Evolutionary conservation across 1,140 invertebrate genomes (phyloP), one percentile per base, ranked within the genome.

Genomic region (Neotoxoptera formosana): DNA sequence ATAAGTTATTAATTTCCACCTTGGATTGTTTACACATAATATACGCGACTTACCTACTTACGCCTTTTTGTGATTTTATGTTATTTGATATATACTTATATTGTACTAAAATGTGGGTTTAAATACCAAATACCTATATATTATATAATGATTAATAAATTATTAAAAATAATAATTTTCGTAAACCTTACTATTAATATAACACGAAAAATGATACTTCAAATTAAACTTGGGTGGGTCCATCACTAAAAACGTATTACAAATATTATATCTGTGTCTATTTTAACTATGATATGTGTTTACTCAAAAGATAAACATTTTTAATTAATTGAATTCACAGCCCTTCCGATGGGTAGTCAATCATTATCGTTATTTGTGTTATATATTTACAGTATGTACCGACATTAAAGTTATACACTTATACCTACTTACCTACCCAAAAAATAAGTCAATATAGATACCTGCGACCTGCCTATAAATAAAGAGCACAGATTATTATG

Each of bases 1-100:
- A 76, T 76, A n/a, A 76, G n/a, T 76, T n/a, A 76, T 76, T 76
- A 76, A 76, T n/a, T 76, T 76, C 60, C 60, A 76, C 60, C 60
- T 76, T 14, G 9, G 1, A 76, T 76, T 76, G 60, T 76, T 76
- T 76, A 17, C 30, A 76, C 60, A 76, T 76, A n/a, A 76, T 76
- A 76, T 30, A 76, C 60, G 60, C 25, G 11, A 76, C 6, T 30
- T 41, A 41, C 41, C 41, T 41, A 51, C 53, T 4, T 76, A 76
- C 60, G n/a, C 60, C 30, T 76, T n/a, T 76, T 76, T 76, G 60
- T 76, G n/a, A 76, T 76, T n/a, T 34, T n/a, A n/a, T 76, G 30
- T 76, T 76, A 34, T 76, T n/a, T 76, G n/a, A 76, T 76, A 76
- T n/a, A 6, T 76, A 76, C 17, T 76, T n/a, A 76, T 76, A 76